Evolutionary conservation across 1,140 invertebrate genomes (phyloP).

Genomic region (Drosophila sproati): DNA sequence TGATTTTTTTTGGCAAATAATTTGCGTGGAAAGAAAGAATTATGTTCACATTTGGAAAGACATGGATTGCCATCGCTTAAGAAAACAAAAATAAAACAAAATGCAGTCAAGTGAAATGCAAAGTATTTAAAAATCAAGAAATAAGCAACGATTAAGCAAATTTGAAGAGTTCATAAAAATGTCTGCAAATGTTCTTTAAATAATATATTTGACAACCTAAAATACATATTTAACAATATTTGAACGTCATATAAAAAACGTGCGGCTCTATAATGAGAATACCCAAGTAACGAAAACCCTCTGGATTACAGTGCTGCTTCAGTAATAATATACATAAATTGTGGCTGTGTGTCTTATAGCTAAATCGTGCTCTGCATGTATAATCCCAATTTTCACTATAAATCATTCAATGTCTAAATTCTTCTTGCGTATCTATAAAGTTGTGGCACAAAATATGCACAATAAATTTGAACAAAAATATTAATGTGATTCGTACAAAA

Average conservation of each 20-base stretch:
- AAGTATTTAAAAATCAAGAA: conserved; percentile 34
- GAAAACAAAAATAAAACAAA: conserved; percentile 58
- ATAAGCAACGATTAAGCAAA: conserved; percentile 24
- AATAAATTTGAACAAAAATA: conserved; percentile 20
- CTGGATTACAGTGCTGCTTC: background rate
- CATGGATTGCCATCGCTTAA: conserved; percentile 45
- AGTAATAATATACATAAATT: conserved; percentile 7
- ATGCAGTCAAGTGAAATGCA: conserved; percentile 57
- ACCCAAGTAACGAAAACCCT: background rate
- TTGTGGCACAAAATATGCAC: conserved; percentile 15
- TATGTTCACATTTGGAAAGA: conserved; percentile 58
- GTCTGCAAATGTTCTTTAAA: conserved; percentile 6
- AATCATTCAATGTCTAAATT: conserved; percentile 9
- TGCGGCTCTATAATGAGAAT: background rate
- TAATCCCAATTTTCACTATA: background rate
- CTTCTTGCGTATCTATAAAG: background rate
- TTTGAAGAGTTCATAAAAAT: conserved; percentile 16
- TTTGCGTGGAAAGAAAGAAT: conserved; percentile 54
- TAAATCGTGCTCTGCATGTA: conserved; percentile 13
- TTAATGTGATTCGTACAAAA: background rate
- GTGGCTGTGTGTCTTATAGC: background rate
- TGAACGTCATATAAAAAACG: background rate
- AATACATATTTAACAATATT: background rate
- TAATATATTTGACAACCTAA: background rate
- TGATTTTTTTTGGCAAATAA: conserved; percentile 61